Percentiles rank a stretch among this genome's conserved stretches.
These are phyloP conservation scores for Macrobrachium rosenbergii DNA, from an alignment of 1,140 invertebrate species.

Conservation along the genomic window DNA sequence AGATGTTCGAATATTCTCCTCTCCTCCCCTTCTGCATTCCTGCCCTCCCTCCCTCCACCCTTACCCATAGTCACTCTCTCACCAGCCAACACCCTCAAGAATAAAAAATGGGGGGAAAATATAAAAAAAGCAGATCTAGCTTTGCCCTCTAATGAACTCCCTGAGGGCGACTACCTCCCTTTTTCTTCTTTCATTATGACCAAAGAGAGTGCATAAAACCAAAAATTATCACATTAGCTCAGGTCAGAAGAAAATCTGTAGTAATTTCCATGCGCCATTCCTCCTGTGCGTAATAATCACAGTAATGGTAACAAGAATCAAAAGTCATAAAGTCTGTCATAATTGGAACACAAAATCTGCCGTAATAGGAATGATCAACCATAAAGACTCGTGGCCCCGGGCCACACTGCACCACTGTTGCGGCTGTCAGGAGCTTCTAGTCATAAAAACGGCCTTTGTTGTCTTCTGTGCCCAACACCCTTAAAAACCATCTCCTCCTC, in stretches of 20 bases:
- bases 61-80: not conserved
- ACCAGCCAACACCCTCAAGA: not conserved
- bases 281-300: constrained; percentile 7
- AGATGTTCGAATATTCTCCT: too few species aligned
- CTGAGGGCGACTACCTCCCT: not conserved
- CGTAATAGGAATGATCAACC: constrained; percentile 1
- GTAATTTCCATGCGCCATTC: constrained; percentile 5
- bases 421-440: not conserved
- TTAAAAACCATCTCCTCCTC: too few species aligned
- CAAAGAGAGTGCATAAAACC: not conserved
- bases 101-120: too few species aligned
- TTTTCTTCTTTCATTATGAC: constrained; percentile 5
- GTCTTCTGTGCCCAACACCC: too few species aligned
- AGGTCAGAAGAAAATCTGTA: not conserved
- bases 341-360: constrained; percentile 25
- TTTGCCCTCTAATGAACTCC: not conserved
- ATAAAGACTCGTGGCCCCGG: not conserved
- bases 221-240: not conserved
- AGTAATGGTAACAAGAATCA: constrained; percentile 12
- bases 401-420: not conserved
- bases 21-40: not conserved
- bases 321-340: constrained; percentile 21
- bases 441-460: too few species aligned
- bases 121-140: not conserved
- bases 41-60: not conserved